phyloP scores from a whole-genome alignment of 2,888 invertebrate genomes.

The Lumbricus terrestris region DNA sequence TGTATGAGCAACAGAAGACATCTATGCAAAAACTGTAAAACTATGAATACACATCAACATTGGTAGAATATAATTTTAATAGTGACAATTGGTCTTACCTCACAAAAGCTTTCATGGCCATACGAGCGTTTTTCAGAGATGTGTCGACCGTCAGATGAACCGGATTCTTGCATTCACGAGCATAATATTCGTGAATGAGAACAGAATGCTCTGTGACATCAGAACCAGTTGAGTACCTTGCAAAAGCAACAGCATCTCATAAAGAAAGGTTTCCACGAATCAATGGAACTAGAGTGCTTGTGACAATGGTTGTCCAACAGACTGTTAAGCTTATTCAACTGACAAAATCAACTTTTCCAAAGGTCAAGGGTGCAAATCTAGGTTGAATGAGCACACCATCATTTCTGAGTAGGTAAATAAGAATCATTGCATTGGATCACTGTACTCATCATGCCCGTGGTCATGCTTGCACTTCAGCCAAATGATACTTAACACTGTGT shows the following conservation, averaged over 20 bases:
- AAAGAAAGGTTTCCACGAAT: not conserved
- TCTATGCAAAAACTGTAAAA: too few species aligned
- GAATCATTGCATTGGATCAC: too few species aligned
- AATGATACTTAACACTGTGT: too few species aligned
- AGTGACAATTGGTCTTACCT: slow-evolving; percentile 61
- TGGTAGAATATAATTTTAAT: too few species aligned
- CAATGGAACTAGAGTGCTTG: not conserved
- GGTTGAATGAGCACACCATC: not conserved
- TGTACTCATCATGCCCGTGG: too few species aligned
- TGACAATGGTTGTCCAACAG: not conserved
- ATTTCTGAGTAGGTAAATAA: not conserved
- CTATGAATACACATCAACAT: too few species aligned
- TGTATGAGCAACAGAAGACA: too few species aligned
- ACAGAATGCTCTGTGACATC: slow-evolving; percentile 96
- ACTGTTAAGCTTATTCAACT: not conserved
- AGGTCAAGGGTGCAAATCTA: not conserved
- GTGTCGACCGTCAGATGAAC: slow-evolving; percentile 95
- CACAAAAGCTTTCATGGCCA: slow-evolving; percentile 91
- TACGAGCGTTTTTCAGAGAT: slow-evolving; percentile 75
- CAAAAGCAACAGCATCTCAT: not conserved
- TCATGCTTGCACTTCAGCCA: too few species aligned
- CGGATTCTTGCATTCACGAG: slow-evolving; percentile 82
- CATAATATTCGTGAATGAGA: slow-evolving; percentile 94
- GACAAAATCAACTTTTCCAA: not conserved
- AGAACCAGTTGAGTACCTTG: slow-evolving; percentile 82